These are phyloP conservation scores for Pelochelys cantorii DNA, from an alignment of 2,797 vertebrate species.

Conservation along the genomic window DNA sequence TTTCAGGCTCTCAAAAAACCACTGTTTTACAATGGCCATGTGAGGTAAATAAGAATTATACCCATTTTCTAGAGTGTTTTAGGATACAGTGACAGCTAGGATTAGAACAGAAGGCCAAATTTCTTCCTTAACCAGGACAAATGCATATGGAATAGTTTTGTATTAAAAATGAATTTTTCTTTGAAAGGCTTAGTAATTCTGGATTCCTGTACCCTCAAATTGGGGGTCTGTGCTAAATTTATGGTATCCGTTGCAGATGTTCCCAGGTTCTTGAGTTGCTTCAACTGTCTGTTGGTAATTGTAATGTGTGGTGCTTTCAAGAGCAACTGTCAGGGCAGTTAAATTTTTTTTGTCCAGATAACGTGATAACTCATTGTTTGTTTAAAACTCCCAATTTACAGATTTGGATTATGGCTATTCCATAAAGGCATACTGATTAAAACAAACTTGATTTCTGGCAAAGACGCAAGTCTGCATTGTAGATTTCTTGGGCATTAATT, in stretches of 20 bases:
- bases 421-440: neutral
- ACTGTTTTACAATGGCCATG: neutral
- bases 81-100: neutral
- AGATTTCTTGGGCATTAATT: neutral
- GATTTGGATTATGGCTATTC: neutral
- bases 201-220: slow-evolving; percentile 14
- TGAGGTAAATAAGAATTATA: neutral
- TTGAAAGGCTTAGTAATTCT: neutral
- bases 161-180: neutral
- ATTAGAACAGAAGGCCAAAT: neutral
- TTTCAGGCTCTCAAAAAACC: neutral
- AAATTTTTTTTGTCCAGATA: neutral
- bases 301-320: neutral
- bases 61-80: neutral
- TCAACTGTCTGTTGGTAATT: neutral
- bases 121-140: neutral
- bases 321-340: neutral
- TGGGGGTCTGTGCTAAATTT: neutral
- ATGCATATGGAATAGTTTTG: neutral
- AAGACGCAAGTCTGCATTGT: neutral
- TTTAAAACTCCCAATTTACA: neutral
- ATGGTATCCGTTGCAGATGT: neutral
- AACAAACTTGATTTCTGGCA: neutral
- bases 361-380: neutral
- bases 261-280: neutral